Evolutionary conservation across 2,113 vertebrate genomes (phyloP), one percentile per base, ranked within the genome.

Genomic region (Sturnus vulgaris): DNA sequence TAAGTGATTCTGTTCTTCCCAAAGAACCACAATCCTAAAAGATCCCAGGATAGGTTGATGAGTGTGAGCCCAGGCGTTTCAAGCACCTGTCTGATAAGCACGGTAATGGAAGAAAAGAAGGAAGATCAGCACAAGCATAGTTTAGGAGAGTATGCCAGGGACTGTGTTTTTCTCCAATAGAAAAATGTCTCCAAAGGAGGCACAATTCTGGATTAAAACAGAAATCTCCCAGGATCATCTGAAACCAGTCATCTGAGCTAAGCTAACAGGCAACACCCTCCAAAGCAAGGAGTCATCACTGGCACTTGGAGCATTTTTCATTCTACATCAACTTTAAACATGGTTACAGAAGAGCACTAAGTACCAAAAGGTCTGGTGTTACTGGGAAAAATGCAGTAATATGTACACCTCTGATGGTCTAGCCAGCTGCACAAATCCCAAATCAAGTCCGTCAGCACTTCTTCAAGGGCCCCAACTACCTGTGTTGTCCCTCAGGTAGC

Each of bases 191-290:
- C 75, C 75, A 86, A 87, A 86, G 70, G 30, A 91, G 27, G 37
- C 86, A 78, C 42, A 71, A 72, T 92, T 91, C 79, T 91, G 79
- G 86, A 76, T 91, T 39, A 70, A 88, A 96, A 25, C 21, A 55
- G 78, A 92, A 91, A 82, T 84, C 44, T 68, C 22, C 10, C 65
- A 66, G 82, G 69, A 23, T 78, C 1, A 11, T 65, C 40, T 78
- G 49, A 84, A 95, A 65, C 3, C 55, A 65, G n/a, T 33, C n/a
- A 16, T 11, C 37, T 65, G 49, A 44, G 47, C 50, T 61, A 50
- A 53, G 57, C 57, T 63, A 33, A 66, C 19, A 66, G 69, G 21
- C n/a, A 88, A 61, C 44, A 47, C 7, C 5, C 21, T 88, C 44
- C 49, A 88, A 68, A 80, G 80, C 40, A 68, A 39, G 46, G 49